These are phyloP conservation scores for Carassius gibelio DNA, from an alignment of 2,113 vertebrate genomes.

Conservation along the genomic window DNA sequence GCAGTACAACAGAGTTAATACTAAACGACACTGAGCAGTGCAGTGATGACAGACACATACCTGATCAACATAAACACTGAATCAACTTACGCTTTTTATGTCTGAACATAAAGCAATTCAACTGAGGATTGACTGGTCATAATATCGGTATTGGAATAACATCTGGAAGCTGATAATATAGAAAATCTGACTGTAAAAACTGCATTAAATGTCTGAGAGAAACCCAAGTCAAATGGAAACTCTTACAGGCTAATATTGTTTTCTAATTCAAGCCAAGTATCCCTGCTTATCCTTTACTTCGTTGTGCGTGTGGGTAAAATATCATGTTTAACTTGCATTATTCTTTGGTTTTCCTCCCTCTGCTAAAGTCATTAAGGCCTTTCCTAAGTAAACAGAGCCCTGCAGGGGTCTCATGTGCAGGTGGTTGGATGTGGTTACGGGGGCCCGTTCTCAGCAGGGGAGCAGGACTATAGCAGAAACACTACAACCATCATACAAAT, in stretches of 20 bases:
- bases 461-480: slow-evolving; percentile 16
- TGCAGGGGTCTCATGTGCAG: slow-evolving; percentile 65
- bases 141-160: background rate
- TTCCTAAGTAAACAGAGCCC: slow-evolving; percentile 62
- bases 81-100: background rate
- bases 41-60: background rate
- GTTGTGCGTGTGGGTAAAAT: background rate
- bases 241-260: background rate
- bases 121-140: background rate
- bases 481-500: slow-evolving; percentile 18
- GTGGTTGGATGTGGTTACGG: slow-evolving; percentile 60
- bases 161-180: background rate
- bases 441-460: slow-evolving; percentile 34
- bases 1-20: slow-evolving; percentile 23
- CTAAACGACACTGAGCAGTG: background rate
- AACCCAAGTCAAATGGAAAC: background rate
- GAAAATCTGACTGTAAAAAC: background rate
- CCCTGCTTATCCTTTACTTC: background rate
- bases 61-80: slow-evolving; percentile 7
- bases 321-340: slow-evolving; percentile 6
- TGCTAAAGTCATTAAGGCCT: slow-evolving; percentile 64
- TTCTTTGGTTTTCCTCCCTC: slow-evolving; percentile 62
- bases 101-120: background rate
- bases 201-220: background rate
- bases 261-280: background rate